These are phyloP conservation scores for Sturmia bella DNA, from an alignment of 2,888 invertebrate species.

Conservation along the genomic window DNA sequence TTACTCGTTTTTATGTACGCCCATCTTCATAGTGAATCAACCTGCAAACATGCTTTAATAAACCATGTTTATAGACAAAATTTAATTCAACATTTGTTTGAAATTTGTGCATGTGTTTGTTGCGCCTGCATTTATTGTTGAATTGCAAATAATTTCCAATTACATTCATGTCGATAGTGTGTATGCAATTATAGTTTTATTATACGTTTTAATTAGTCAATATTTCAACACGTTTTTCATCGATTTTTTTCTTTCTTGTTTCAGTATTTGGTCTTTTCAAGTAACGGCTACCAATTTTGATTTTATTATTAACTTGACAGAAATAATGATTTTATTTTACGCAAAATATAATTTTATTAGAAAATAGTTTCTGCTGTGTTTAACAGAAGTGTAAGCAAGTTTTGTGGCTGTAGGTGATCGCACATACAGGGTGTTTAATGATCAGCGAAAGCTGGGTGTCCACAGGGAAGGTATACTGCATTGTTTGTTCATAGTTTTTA, in stretches of 20 bases:
- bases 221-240: conserved; percentile 60
- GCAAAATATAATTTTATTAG: not conserved
- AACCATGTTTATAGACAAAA: not conserved
- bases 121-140: conserved; percentile 44
- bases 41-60: conserved; percentile 12
- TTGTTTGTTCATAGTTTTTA: too few species aligned
- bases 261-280: not conserved
- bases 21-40: too few species aligned
- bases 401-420: too few species aligned
- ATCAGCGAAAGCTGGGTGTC: too few species aligned
- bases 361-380: too few species aligned
- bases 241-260: conserved; percentile 9
- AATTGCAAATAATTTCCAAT: conserved; percentile 66
- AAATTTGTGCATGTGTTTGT: conserved; percentile 6
- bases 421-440: too few species aligned
- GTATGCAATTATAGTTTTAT: conserved; percentile 67
- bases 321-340: conserved; percentile 42
- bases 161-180: conserved; percentile 65
- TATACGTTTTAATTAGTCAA: conserved; percentile 68
- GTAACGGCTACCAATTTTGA: conserved; percentile 19
- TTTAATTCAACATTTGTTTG: conserved; percentile 8
- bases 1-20: conserved; percentile 24
- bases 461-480: too few species aligned
- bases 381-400: too few species aligned
- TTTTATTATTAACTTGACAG: conserved; percentile 38